These are phyloP conservation scores for Hermodice carunculata DNA, from an alignment of 2,888 invertebrate species.

Conservation along the genomic window DNA sequence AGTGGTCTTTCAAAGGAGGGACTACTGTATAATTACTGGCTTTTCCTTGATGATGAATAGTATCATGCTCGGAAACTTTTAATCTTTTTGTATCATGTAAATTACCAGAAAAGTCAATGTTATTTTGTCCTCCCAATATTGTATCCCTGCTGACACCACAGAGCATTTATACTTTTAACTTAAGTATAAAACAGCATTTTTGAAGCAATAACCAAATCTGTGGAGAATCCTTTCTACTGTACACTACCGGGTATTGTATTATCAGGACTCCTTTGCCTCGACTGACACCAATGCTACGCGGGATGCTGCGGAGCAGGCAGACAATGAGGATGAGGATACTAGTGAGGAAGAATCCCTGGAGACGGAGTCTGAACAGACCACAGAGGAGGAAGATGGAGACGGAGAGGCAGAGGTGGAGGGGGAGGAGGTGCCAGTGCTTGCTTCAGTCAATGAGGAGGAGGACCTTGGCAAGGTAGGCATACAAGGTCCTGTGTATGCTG, in stretches of 20 bases:
- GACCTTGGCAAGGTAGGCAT: constrained; percentile 53
- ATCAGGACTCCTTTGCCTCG: neutral
- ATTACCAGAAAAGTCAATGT: too few species aligned
- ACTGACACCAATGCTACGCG: constrained; percentile 2
- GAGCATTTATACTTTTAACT: too few species aligned
- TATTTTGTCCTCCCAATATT: too few species aligned
- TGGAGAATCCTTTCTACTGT: too few species aligned
- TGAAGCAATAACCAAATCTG: too few species aligned
- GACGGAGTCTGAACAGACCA: constrained; percentile 28
- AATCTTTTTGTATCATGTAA: too few species aligned
- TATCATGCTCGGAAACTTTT: too few species aligned
- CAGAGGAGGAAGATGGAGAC: constrained; percentile 35
- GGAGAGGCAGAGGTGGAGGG: constrained; percentile 35
- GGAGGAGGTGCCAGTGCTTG: constrained; percentile 32
- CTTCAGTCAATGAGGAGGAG: constrained; percentile 50
- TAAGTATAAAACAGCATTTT: too few species aligned
- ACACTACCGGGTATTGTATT: too few species aligned
- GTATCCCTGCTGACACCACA: too few species aligned
- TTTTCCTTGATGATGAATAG: neutral
- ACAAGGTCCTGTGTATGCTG: neutral
- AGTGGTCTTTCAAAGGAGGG: too few species aligned
- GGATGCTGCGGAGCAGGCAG: constrained; percentile 4
- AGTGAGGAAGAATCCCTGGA: constrained; percentile 1
- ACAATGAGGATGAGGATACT: constrained; percentile 8
- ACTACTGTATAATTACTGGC: too few species aligned